Base-by-base conservation (phyloP, 2,113 vertebrate species). In the Bos javanicus region DNA sequence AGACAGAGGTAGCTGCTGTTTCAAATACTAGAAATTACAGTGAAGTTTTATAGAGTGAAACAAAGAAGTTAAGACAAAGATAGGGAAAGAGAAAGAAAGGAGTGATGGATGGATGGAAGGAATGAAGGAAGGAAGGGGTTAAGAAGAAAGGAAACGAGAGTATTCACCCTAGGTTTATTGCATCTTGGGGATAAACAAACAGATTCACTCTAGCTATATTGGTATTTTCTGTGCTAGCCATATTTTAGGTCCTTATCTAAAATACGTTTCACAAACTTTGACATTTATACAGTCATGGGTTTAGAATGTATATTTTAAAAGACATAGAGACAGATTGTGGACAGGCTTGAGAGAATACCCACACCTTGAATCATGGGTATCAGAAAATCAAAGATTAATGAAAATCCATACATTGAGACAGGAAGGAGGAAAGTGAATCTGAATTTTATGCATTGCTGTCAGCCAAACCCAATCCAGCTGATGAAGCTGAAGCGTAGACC, bases 281-380 rank as follows among this genome's bases (percentile, higher is more conserved):
- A 78, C 21, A n/a, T 91, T 92, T 94, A 50, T 23, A 46, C 6
- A 59, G 78, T 64, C 21, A 23, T 17, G 52, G 11, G 13, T 91
- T 67, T 91, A 96, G 78, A 62, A 59, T 59, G 74, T 94, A 30
- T 74, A 62, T 87, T 62, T 94, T 83, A 36, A 93, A 92, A 93
- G n/a, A 71, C 43, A 5, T 52, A 19, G n/a, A 90, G 57, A 43
- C 87, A 54, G 62, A 54, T 23, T 60, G 16, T 87, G 12, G 54
- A 50, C 3, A 50, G 33, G 4, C 15, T 60, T 81, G 33, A 59
- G 56, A 94, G 76, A 76, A 33, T 14, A 56, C 4, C 5, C 5
- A 6, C 9, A 2, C 48, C 48, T 90, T 59, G 4, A 36, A 67
- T 43, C 7, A 7, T 50, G 13, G 30, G 48, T 87, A 85, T 84